Conservation (phyloP, 64 coral and sea anemone species). For the Cladopsammia gracilis region DNA sequence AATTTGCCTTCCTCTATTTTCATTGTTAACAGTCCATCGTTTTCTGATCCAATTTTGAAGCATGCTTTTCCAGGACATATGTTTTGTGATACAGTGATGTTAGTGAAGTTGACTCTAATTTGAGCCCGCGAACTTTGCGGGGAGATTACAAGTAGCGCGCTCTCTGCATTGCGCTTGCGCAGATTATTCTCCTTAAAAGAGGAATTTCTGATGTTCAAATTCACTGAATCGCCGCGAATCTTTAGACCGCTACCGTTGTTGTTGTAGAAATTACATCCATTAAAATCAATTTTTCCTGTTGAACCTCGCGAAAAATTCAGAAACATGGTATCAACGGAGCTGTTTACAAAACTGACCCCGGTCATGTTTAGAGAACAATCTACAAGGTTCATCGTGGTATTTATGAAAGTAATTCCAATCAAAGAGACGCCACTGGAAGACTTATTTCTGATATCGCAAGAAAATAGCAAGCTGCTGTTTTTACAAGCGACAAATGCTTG, state of each 20-base stretch:
- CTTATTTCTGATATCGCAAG: not conserved
- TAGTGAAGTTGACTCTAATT: not conserved
- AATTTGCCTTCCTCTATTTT: not conserved
- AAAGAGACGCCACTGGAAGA: not conserved
- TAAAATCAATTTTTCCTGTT: not conserved
- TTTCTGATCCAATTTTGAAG: not conserved
- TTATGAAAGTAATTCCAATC: slow-evolving; percentile 39
- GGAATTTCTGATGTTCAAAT: not conserved
- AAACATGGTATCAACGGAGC: not conserved
- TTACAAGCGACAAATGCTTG: slow-evolving; percentile 12
- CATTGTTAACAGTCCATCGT: not conserved
- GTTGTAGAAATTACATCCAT: not conserved
- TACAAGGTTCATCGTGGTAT: not conserved
- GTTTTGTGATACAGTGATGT: not conserved
- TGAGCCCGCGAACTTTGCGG: not conserved
- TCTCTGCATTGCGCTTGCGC: no score
- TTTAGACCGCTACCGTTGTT: not conserved
- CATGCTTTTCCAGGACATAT: not conserved
- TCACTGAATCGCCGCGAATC: not conserved
- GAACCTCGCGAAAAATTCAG: not conserved
- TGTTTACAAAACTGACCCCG: not conserved
- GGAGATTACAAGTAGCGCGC: not conserved
- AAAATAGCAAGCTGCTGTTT: not conserved
- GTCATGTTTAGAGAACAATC: slow-evolving; percentile 21
- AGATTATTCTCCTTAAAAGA: not conserved